Evolutionary conservation across 2,888 invertebrate genomes (phyloP), one percentile per base, ranked within the genome.

Genomic region (Caenorhabditis drosophilae): DNA sequence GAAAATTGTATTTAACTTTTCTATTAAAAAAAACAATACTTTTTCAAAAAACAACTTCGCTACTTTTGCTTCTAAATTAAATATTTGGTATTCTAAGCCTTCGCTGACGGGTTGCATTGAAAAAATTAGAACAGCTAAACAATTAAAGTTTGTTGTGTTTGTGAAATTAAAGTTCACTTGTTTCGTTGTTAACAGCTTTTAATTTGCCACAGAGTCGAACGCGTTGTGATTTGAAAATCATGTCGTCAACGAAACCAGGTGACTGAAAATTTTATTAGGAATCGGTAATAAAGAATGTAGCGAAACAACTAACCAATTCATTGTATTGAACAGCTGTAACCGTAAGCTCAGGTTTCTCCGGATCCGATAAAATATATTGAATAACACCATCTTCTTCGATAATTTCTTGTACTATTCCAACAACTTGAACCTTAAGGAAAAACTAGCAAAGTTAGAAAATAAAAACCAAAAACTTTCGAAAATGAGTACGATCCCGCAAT

Each of bases 41-140:
- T 54, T 54, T 27, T 50, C 22, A 16, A 54, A 54, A 34, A 60
- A 60, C 26, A 60, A 31, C 3, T 40, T 7, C 12, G 50, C 35
- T 4, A 38, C 60, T 44, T 50, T 11, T 0, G 60, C 18, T 45
- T 60, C 60, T 3, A 60, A 27, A 25, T 60, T 60, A 49, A 60
- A 60, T 45, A 60, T 60, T 11, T 54, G 40, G 31, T 45, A 60
- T 4, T 60, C 60, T 27, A 54, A 49, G 50, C 54, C 41, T 11
- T 60, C 54, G 0, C 25, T 3, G n/a, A 60, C 11, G 25, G 44
- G 34, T 46, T 60, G 49, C n/a, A 60, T 48, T 7, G 42, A 44
- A 25, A 45, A 60, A 1, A 45, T 22, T n/a, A 60, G 40, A 44
- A 60, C 49, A 27, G 46, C n/a, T n/a, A n/a, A n/a, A n/a, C n/a